phyloP scores from a whole-genome alignment of 2,797 vertebrate species.

The Merluccius polli region DNA sequence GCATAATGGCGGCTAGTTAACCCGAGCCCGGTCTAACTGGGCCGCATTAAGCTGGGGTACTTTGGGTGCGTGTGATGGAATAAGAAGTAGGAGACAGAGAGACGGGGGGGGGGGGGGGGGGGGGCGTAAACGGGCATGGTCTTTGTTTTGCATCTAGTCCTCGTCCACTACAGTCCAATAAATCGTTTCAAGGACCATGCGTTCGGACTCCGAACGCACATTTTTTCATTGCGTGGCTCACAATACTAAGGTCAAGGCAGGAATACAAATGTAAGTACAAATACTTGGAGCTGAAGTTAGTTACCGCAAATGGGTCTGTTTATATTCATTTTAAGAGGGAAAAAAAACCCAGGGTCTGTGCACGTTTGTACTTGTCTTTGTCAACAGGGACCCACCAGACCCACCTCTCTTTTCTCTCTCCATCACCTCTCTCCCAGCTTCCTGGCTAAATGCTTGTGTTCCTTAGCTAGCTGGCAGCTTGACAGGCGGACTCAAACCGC shows the following conservation, averaged over 20 bases:
- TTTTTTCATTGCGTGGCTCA: conserved; percentile 13
- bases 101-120: too few relatives aligned
- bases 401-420: too few relatives aligned
- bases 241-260: not conserved
- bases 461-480: too few relatives aligned
- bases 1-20: conserved; percentile 54
- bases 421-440: not conserved
- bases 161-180: conserved; percentile 15
- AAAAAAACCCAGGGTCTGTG: not conserved
- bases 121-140: too few relatives aligned
- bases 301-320: not conserved
- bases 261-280: not conserved
- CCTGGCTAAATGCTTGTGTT: conserved; percentile 1
- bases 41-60: not conserved
- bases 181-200: not conserved
- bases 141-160: not conserved
- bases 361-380: conserved; percentile 12
- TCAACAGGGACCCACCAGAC: not conserved
- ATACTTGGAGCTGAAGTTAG: not conserved
- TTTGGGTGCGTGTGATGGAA: not conserved
- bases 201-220: not conserved
- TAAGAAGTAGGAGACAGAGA: too few relatives aligned
- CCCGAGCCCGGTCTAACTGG: conserved; percentile 15
- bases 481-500: too few relatives aligned
- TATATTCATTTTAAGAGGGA: too few relatives aligned